A percentile compares a stretch with the other conserved stretches of the same genome.
These are phyloP conservation scores for roundworm (Caenorhabditis elegans) DNA, from an alignment of 1,140 invertebrate species.

Conservation along the genomic window DNA sequence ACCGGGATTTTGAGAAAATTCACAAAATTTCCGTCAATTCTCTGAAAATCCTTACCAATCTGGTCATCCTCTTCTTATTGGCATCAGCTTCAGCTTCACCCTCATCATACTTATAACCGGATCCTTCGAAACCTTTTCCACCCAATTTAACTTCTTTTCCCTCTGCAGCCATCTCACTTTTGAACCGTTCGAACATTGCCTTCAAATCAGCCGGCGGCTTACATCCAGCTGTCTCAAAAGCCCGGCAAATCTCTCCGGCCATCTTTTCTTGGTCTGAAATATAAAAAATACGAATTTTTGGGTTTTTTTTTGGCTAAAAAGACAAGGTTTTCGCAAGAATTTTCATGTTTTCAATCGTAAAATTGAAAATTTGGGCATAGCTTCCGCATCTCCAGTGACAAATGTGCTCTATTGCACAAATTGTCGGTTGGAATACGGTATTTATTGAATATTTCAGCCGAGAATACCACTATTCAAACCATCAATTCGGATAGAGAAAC, in stretches of 20 bases:
- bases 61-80: slow-evolving; percentile 76
- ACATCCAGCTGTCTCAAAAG: slow-evolving; percentile 61
- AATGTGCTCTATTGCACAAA: too few species aligned
- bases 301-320: too few species aligned
- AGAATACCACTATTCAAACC: too few species aligned
- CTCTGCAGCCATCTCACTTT: slow-evolving; percentile 65
- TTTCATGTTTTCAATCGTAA: too few species aligned
- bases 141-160: slow-evolving; percentile 91
- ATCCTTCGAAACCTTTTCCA: slow-evolving; percentile 75
- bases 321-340: too few species aligned
- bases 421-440: too few species aligned
- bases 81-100: slow-evolving; percentile 92
- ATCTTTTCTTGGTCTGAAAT: slow-evolving; percentile 78
- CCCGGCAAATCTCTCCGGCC: slow-evolving; percentile 63
- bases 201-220: slow-evolving; percentile 54
- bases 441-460: too few species aligned
- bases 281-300: slow-evolving; percentile 6
- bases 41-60: slow-evolving; percentile 78
- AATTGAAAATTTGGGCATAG: too few species aligned
- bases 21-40: slow-evolving; percentile 64
- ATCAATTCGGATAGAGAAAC: too few species aligned
- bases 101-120: slow-evolving; percentile 97
- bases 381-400: too few species aligned
- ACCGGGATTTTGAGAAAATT: neutral
- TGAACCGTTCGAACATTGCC: slow-evolving; percentile 59